These are phyloP conservation scores for Drosophila kuntzei DNA, from an alignment of 2,888 invertebrate genomes.

Conservation along the genomic window DNA sequence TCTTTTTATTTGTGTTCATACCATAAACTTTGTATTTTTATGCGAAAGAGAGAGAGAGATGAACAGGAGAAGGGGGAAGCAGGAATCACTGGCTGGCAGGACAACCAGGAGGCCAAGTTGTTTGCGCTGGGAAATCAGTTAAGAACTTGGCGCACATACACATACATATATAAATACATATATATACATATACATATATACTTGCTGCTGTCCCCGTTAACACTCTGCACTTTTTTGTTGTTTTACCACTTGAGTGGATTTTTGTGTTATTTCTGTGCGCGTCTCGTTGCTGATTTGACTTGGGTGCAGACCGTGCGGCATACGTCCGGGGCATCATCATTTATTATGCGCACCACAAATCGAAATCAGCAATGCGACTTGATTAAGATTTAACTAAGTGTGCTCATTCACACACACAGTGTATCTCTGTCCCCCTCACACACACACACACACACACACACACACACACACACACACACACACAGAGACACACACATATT, in stretches of 20 bases:
- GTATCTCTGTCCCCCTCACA: constrained; percentile 12
- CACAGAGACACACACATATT: constrained; percentile 19
- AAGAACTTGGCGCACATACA: constrained; percentile 57
- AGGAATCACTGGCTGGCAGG: constrained; percentile 39
- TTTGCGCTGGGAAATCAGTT: constrained; percentile 79
- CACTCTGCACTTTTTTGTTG: constrained; percentile 60
- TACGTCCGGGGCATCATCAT: constrained; percentile 50
- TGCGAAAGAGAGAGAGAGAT: constrained; percentile 49
- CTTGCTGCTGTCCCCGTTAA: constrained; percentile 59
- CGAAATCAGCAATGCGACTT: constrained; percentile 77
- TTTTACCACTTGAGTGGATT: constrained; percentile 81
- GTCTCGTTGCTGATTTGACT: constrained; percentile 59
- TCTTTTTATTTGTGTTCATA: constrained; percentile 79
- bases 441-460: constrained; percentile 3
- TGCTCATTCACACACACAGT: constrained; percentile 37
- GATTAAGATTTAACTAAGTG: constrained; percentile 80
- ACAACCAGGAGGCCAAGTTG: constrained; percentile 71
- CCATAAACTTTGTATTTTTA: constrained; percentile 81
- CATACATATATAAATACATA: not conserved
- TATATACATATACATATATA: constrained; percentile 35
- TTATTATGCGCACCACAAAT: constrained; percentile 78
- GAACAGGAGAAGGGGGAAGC: constrained; percentile 24
- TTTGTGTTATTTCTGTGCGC: constrained; percentile 73
- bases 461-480: constrained; percentile 17
- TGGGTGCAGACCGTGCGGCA: constrained; percentile 18